phyloP scores from a whole-genome alignment of 2,113 vertebrate species.

The Paradoxurus hermaphroditus region DNA sequence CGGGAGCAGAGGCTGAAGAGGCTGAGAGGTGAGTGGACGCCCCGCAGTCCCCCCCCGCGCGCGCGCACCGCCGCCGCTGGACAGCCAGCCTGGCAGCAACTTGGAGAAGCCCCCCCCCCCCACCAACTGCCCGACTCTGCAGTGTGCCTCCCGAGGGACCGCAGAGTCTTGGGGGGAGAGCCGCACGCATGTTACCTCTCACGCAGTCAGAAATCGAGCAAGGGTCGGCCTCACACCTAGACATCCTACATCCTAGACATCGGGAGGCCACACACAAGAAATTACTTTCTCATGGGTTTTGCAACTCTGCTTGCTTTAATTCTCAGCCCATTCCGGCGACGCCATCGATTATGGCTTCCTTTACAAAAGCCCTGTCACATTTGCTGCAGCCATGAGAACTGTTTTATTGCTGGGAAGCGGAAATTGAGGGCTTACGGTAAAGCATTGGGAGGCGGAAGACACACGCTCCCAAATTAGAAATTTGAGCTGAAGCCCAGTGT shows the following conservation, averaged over 20 bases:
- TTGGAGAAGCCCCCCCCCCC: fast-evolving
- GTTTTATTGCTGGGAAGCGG: neutral
- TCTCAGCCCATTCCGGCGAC: fast-evolving
- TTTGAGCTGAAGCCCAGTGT: neutral
- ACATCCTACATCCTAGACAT: neutral
- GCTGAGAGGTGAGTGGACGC: conserved; percentile 89
- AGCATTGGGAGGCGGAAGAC: neutral
- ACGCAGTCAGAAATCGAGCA: neutral
- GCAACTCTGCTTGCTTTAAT: neutral
- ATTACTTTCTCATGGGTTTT: conserved; percentile 5
- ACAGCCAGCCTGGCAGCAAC: too few species aligned
- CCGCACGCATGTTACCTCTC: neutral
- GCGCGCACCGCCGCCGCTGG: fast-evolving
- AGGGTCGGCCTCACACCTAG: neutral
- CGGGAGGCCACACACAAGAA: neutral
- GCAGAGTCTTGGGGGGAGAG: fast-evolving
- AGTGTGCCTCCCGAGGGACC: too few species aligned
- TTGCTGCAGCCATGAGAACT: neutral
- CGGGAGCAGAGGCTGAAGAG: conserved; percentile 97
- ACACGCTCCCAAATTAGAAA: neutral
- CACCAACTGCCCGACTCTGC: fast-evolving
- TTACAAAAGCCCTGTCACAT: neutral
- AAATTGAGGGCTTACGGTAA: neutral
- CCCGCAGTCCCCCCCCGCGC: fast-evolving
- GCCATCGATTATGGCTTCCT: neutral